A percentile compares a stretch with the other conserved stretches of the same genome.
Conservation (phyloP, 2,888 invertebrate genomes). For the Nasonovia ribisnigri region DNA sequence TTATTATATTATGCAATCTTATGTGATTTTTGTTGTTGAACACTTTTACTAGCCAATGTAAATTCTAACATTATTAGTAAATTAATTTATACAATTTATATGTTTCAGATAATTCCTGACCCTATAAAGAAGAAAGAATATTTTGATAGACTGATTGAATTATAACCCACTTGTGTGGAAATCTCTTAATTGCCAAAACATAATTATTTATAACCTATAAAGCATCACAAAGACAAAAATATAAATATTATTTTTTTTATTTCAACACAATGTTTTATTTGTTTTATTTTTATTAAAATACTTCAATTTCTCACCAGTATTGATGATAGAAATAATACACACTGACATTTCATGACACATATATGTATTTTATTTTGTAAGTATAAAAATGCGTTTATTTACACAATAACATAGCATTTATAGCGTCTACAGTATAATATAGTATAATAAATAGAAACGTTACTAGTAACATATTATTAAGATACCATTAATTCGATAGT, state of each 20-base stretch:
- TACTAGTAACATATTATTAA: slow-evolving; percentile 15
- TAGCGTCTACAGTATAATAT: neutral
- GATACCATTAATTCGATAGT: neutral
- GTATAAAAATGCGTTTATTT: slow-evolving; percentile 46
- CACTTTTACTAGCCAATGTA: neutral
- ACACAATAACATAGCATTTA: slow-evolving; percentile 44
- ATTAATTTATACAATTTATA: slow-evolving; percentile 64
- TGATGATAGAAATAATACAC: neutral
- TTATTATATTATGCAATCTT: neutral
- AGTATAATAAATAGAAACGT: slow-evolving; percentile 1
- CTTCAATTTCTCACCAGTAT: neutral
- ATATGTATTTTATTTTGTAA: neutral
- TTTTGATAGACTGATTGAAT: slow-evolving; percentile 75
- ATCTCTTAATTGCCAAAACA: neutral
- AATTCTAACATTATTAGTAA: neutral
- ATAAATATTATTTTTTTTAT: slow-evolving; percentile 16
- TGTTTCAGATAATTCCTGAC: slow-evolving; percentile 84
- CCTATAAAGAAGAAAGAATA: slow-evolving; percentile 85
- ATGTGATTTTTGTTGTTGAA: neutral
- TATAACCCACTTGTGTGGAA: slow-evolving; percentile 3
- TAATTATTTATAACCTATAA: slow-evolving; percentile 24
- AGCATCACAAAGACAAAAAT: slow-evolving; percentile 52
- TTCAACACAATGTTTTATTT: neutral
- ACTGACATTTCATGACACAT: neutral
- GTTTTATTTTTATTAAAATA: slow-evolving; percentile 13